A percentile compares a stretch with the other conserved stretches of the same genome.
Evolutionary conservation across 2,113 vertebrate genomes (phyloP).

Genomic region (Bettongia penicillata): DNA sequence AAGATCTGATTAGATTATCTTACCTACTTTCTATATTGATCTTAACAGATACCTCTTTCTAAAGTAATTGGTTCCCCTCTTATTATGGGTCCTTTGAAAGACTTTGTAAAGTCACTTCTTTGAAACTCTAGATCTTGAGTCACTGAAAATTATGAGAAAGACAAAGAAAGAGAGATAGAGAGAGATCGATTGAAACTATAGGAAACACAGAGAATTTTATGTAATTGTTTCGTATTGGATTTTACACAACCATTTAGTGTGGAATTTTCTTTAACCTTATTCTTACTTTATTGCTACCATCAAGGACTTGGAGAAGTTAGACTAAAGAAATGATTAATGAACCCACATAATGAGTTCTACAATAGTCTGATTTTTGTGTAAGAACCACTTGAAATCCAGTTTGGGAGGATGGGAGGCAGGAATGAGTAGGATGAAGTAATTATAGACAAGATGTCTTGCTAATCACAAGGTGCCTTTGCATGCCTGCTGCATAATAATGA

Average conservation of each 20-base stretch:
- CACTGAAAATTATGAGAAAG: conserved; percentile 16
- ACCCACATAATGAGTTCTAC: conserved; percentile 21
- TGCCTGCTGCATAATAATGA: not conserved
- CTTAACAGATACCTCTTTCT: not conserved
- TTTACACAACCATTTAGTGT: conserved; percentile 28
- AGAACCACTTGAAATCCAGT: not conserved
- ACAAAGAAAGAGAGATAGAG: not conserved
- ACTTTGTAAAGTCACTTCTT: conserved; percentile 14
- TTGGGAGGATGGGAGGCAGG: not conserved
- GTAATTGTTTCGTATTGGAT: conserved; percentile 40
- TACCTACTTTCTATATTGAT: not conserved
- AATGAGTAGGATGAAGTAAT: conserved; percentile 46
- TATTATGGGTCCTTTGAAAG: conserved; percentile 10
- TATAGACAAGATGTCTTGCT: conserved; percentile 8
- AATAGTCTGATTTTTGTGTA: conserved; percentile 30
- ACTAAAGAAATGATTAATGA: conserved; percentile 1
- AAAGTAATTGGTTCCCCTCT: not conserved
- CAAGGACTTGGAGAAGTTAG: conserved; percentile 20
- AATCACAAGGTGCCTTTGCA: conserved; percentile 14
- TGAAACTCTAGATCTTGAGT: not conserved
- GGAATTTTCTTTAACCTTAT: conserved; percentile 42
- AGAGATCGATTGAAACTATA: not conserved
- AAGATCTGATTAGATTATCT: not conserved
- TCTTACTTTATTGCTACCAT: conserved; percentile 37
- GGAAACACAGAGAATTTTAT: conserved; percentile 4